phyloP scores from a whole-genome alignment of 2,888 invertebrate genomes.

The Homarus gammarus region DNA sequence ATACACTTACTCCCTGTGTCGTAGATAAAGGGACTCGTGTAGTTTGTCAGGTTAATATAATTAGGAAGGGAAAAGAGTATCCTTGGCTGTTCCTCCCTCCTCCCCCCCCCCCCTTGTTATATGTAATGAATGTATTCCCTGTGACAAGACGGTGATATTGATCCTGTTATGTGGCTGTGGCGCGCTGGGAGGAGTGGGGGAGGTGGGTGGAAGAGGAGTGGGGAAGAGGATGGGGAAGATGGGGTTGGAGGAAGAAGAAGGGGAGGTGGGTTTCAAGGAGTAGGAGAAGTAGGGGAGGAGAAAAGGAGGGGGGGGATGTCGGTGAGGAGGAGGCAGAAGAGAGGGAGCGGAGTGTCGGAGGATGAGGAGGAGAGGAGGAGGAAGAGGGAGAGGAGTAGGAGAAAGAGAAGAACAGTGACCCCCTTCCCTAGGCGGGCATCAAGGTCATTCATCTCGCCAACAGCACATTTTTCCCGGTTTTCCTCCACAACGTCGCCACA shows the following conservation, averaged over 20 bases:
- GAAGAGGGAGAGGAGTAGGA: conserved; percentile 7
- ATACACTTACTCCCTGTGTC: no score
- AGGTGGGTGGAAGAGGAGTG: not conserved
- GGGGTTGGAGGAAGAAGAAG: not conserved
- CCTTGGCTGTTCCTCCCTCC: not conserved
- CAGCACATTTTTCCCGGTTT: no score
- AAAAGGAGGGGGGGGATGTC: not conserved
- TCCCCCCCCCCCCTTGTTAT: not conserved
- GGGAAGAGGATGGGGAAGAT: not conserved
- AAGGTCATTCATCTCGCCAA: no score
- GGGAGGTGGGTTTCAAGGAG: no score
- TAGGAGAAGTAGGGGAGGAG: not conserved
- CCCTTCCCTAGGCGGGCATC: no score
- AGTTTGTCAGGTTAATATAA: no score
- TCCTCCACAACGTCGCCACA: no score
- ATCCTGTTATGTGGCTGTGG: not conserved
- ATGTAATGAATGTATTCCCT: not conserved
- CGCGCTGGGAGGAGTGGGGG: not conserved
- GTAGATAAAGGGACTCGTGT: no score
- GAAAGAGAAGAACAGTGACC: no score
- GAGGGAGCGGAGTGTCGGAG: not conserved
- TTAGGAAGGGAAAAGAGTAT: no score
- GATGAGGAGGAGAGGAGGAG: no score
- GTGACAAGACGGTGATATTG: not conserved
- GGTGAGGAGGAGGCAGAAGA: not conserved